Base-by-base conservation (phyloP, 2,888 invertebrate genomes). In the Endotricha flammealis region DNA sequence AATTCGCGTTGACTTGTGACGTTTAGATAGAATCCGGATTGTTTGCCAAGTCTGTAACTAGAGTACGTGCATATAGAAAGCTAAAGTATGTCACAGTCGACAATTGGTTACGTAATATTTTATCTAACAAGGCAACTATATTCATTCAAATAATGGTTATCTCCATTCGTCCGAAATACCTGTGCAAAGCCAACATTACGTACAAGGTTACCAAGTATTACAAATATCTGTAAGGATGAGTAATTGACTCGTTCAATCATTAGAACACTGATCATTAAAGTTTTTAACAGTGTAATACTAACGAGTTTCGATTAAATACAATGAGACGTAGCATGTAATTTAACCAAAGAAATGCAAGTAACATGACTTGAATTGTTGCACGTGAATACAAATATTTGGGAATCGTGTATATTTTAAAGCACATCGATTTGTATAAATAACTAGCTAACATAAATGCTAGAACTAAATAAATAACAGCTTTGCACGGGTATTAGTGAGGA, bases 31-130 rank as follows among this genome's bases (percentile, higher is more conserved):
- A 57, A 50, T 58, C 53, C 55, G 57, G 46, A 37, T 38, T 50
- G 52, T 52, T 52, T 69, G 70, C 67, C 69, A 69, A 71, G 56
- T 57, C 54, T 58, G 59, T 55, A 62, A 61, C 51, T 53, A 42
- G 52, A 53, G 48, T 50, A 46, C 39, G 23, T 27, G 23, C 32
- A 32, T 16, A 32, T 36, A 28, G 32, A 38, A 32, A 36, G 38
- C 33, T 50, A 48, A 53, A 52, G 41, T 50, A 39, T 57, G 55
- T 57, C 55, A 59, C 53, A 27, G 13, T 11, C 13, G 46, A 50
- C 37, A 32, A 37, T 36, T 39, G 32, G 34, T 50, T 52, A 48
- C 37, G 46, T 48, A 58, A 56, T 30, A 22, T 33, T 32, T 29
- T 16, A 32, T 24, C 25, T 16, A 11, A 14, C n/a, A 11, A 17